These are phyloP conservation scores for Apodemia hepburni DNA, from an alignment of 2,888 invertebrate genomes.

Conservation along the genomic window DNA sequence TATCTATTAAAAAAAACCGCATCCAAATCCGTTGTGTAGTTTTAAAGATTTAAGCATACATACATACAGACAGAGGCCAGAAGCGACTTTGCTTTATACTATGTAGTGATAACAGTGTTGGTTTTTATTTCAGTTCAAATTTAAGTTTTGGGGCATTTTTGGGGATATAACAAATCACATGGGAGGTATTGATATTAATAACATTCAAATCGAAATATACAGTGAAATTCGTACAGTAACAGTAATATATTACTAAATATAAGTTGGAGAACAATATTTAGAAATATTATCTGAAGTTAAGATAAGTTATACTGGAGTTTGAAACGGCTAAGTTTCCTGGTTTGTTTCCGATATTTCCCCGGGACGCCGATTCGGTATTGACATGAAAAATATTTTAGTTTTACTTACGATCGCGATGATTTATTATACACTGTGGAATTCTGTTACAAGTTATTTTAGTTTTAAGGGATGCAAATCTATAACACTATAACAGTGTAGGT, in stretches of 20 bases:
- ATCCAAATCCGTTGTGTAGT: too few relatives aligned
- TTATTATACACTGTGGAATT: constrained; percentile 6
- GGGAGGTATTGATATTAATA: too few relatives aligned
- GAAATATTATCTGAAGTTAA: constrained; percentile 10
- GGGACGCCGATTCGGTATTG: constrained; percentile 12
- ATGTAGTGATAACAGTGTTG: too few relatives aligned
- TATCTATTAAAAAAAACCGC: too few relatives aligned
- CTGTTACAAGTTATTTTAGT: neutral
- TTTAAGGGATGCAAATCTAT: neutral
- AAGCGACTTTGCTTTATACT: too few relatives aligned
- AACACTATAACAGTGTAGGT: too few relatives aligned
- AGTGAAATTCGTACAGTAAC: neutral
- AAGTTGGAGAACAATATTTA: constrained; percentile 6
- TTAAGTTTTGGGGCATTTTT: too few relatives aligned
- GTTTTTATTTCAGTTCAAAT: too few relatives aligned
- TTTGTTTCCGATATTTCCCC: constrained; percentile 10
- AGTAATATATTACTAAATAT: neutral
- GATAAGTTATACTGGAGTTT: constrained; percentile 12
- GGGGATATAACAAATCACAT: too few relatives aligned
- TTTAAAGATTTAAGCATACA: too few relatives aligned
- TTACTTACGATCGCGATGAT: neutral
- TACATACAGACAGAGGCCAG: too few relatives aligned
- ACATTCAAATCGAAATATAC: too few relatives aligned
- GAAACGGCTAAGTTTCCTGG: constrained; percentile 7
- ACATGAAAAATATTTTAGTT: constrained; percentile 11